These are phyloP conservation scores for Tretioscincus oriximinensis DNA, from an alignment of 2,113 vertebrate genomes.

Conservation along the genomic window DNA sequence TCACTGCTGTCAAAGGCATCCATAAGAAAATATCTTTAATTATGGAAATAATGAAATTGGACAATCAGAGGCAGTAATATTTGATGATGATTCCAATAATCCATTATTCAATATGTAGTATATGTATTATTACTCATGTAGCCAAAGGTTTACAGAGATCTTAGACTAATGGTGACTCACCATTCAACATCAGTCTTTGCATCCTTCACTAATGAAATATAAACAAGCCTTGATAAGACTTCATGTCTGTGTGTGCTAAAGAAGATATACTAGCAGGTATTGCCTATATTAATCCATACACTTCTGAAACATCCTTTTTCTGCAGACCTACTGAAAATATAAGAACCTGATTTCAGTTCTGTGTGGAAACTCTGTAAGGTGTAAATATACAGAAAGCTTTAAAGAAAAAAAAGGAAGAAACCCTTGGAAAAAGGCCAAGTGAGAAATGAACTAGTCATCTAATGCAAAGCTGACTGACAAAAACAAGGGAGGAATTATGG, in stretches of 20 bases:
- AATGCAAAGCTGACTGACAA: neutral
- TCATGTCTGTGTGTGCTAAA: too few relatives aligned
- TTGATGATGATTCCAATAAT: neutral
- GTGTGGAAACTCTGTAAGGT: too few relatives aligned
- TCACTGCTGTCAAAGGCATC: neutral
- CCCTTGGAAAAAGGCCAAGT: neutral
- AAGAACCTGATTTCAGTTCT: too few relatives aligned
- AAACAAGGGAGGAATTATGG: neutral
- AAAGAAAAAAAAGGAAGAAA: neutral
- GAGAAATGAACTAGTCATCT: neutral
- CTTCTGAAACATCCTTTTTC: too few relatives aligned
- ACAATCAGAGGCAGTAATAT: neutral
- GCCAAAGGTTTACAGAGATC: neutral
- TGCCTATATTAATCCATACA: too few relatives aligned
- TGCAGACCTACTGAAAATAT: too few relatives aligned
- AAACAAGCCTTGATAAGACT: too few relatives aligned
- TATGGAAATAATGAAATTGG: neutral
- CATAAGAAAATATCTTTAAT: neutral
- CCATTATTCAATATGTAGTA: neutral
- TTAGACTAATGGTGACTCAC: too few relatives aligned
- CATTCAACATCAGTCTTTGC: too few relatives aligned
- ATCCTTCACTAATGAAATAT: too few relatives aligned
- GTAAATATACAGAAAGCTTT: too few relatives aligned
- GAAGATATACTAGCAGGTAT: too few relatives aligned
- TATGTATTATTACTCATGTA: neutral